These are phyloP conservation scores for Aethina tumida DNA, from an alignment of 1,140 invertebrate genomes.

Conservation along the genomic window DNA sequence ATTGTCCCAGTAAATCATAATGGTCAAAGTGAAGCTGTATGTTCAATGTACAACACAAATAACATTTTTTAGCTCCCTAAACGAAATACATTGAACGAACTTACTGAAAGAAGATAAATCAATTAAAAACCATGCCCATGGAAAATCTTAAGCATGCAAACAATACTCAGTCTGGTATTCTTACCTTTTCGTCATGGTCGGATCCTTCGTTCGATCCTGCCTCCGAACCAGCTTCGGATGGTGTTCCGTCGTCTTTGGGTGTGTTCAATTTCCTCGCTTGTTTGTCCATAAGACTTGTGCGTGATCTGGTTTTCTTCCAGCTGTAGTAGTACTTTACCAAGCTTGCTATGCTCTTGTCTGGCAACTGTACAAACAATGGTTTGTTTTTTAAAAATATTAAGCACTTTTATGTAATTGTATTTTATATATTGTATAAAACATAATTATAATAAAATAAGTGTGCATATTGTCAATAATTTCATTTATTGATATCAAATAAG, in stretches of 20 bases:
- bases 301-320: constrained; percentile 91
- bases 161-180: too few relatives aligned
- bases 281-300: constrained; percentile 88
- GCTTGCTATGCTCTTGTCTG: constrained; percentile 92
- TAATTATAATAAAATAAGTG: too few relatives aligned
- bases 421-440: too few relatives aligned
- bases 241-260: constrained; percentile 40
- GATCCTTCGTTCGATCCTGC: constrained; percentile 78
- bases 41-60: too few relatives aligned
- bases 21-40: too few relatives aligned
- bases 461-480: too few relatives aligned
- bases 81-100: too few relatives aligned
- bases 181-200: constrained; percentile 83
- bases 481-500: too few relatives aligned
- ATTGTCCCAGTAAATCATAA: too few relatives aligned
- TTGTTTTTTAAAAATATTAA: too few relatives aligned
- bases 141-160: constrained; percentile 13
- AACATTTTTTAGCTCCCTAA: too few relatives aligned
- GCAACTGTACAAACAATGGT: constrained; percentile 54
- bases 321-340: constrained; percentile 97
- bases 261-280: constrained; percentile 64
- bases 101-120: constrained; percentile 1
- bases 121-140: constrained; percentile 2
- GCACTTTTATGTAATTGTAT: too few relatives aligned
- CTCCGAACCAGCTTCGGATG: constrained; percentile 61